A percentile compares a stretch with the other conserved stretches of the same genome.
These are phyloP conservation scores for Poicephalus meyeri DNA, from an alignment of 2,113 vertebrate species.

Conservation along the genomic window DNA sequence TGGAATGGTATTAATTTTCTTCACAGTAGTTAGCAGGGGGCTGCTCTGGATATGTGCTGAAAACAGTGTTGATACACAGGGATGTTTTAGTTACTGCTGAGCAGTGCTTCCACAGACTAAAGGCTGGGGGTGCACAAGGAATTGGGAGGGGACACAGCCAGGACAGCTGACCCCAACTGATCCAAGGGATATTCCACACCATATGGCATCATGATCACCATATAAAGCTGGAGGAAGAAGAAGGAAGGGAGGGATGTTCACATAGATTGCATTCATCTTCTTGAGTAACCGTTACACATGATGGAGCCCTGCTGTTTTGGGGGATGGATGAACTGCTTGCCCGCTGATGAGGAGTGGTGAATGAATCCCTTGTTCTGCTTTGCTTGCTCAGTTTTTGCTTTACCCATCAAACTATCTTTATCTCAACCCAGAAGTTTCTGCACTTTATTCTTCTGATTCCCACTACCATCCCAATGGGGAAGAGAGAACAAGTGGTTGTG, in stretches of 20 bases:
- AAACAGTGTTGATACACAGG: not conserved
- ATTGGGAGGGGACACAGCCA: fast-evolving
- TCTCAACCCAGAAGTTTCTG: not conserved
- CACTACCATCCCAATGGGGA: not conserved
- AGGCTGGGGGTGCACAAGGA: not conserved
- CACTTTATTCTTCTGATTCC: not conserved
- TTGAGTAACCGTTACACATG: fast-evolving
- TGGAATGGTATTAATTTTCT: not conserved
- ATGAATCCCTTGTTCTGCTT: not conserved
- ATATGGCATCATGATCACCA: fast-evolving
- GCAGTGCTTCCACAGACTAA: not conserved
- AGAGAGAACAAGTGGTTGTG: fast-evolving
- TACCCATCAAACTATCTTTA: not conserved
- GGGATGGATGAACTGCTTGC: not conserved
- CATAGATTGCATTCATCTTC: not conserved
- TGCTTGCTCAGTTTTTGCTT: not conserved
- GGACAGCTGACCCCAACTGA: not conserved
- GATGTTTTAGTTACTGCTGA: not conserved
- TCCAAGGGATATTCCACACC: not conserved
- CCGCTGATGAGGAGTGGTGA: not conserved
- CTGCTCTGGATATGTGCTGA: not conserved
- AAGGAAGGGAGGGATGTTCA: fast-evolving
- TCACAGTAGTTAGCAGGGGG: not conserved
- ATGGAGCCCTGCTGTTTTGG: not conserved
- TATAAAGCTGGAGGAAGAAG: not conserved